Evolutionary conservation across 30 jellyfish, hydroid and myxozoan species (phyloP).

Genomic region (Turritopsis rubra): DNA sequence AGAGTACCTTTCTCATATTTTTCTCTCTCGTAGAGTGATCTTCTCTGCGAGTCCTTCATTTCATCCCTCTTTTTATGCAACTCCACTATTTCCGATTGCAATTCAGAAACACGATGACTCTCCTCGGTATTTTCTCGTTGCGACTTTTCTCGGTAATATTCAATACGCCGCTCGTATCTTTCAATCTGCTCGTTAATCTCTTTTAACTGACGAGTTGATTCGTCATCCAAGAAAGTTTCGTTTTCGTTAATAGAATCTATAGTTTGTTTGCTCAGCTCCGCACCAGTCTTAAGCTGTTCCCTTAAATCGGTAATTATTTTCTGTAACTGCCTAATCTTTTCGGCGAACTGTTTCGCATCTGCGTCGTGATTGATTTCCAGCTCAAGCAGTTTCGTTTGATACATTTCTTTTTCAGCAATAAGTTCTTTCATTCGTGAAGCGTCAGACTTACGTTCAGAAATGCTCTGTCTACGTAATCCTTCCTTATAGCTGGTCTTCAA

Average conservation of each 20-base stretch:
- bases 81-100: slow-evolving; percentile 75
- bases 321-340: slow-evolving; percentile 32
- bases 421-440: slow-evolving; percentile 67
- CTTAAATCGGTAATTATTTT: slow-evolving; percentile 50
- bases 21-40: slow-evolving; percentile 36
- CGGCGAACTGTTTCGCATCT: slow-evolving; percentile 42
- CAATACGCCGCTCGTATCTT: slow-evolving; percentile 86
- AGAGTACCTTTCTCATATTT: slow-evolving; percentile 24
- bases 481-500: slow-evolving; percentile 77
- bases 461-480: slow-evolving; percentile 81
- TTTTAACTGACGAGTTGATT: slow-evolving; percentile 41
- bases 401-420: slow-evolving; percentile 42
- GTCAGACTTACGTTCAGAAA: slow-evolving; percentile 80
- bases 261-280: not conserved
- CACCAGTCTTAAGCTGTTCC: not conserved
- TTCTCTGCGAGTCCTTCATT: slow-evolving; percentile 37
- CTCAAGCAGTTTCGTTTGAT: slow-evolving; percentile 46
- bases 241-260: not conserved
- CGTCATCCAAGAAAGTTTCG: slow-evolving; percentile 27
- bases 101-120: slow-evolving; percentile 65
- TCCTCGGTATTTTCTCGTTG: slow-evolving; percentile 71
- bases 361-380: slow-evolving; percentile 55
- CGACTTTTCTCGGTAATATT: slow-evolving; percentile 75
- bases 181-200: slow-evolving; percentile 77
- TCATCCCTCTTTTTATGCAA: slow-evolving; percentile 49